Conservation (phyloP, 2,797 vertebrate genomes). For the Diplodus sargus region DNA sequence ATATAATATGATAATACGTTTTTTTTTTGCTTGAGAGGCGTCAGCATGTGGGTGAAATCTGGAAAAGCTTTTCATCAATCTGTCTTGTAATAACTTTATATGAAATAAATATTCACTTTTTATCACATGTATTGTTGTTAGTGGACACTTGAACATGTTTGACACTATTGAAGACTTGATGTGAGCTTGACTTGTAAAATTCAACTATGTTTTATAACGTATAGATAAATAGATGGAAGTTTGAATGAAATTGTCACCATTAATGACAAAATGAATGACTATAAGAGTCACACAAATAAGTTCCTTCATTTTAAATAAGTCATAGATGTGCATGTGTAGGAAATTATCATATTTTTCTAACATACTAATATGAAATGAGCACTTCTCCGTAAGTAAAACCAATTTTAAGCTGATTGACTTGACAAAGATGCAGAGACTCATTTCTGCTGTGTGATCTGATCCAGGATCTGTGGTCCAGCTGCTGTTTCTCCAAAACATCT, state of each 20-base stretch:
- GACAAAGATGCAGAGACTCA: no score
- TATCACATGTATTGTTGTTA: conserved; percentile 36
- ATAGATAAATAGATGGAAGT: not conserved
- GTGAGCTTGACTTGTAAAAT: not conserved
- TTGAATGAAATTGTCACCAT: not conserved
- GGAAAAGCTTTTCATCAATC: conserved; percentile 46
- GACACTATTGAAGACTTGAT: not conserved
- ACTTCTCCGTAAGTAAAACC: rapidly evolving
- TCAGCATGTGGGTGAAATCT: conserved; percentile 41
- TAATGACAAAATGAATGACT: not conserved
- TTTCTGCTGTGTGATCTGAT: no score
- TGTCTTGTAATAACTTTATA: conserved; percentile 68
- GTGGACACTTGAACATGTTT: conserved; percentile 7
- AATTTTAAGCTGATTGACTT: no score
- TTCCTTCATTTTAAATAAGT: not conserved
- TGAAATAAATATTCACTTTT: conserved; percentile 75
- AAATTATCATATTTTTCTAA: not conserved
- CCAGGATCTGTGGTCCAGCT: no score
- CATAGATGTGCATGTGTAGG: not conserved
- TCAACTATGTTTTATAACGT: not conserved
- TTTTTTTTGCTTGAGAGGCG: conserved; percentile 35
- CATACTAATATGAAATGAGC: not conserved
- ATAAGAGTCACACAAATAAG: not conserved
- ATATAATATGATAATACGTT: conserved; percentile 32
- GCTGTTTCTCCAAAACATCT: not conserved